These are phyloP conservation scores for Hydractinia symbiolongicarpus DNA, from an alignment of 30 jellyfish, hydroid and myxozoan species.

Conservation along the genomic window DNA sequence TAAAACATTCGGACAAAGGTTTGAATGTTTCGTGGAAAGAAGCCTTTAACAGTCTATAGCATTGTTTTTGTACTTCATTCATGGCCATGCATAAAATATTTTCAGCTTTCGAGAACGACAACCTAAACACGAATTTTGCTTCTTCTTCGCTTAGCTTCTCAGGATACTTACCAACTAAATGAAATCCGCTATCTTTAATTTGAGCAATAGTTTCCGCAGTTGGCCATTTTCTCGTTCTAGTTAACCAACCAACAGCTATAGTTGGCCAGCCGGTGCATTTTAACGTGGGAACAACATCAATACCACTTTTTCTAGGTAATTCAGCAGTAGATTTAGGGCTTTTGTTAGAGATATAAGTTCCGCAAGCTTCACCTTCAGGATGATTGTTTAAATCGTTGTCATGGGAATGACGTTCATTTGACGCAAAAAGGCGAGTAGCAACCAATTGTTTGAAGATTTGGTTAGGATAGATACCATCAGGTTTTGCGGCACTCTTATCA, in stretches of 20 bases:
- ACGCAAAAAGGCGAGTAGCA: neutral
- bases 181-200: neutral
- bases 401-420: neutral
- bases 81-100: neutral
- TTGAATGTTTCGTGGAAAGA: neutral
- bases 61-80: constrained; percentile 1
- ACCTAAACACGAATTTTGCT: neutral
- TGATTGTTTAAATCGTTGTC: neutral
- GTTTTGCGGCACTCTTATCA: no score
- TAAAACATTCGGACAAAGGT: neutral
- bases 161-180: neutral
- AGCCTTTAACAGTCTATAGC: neutral
- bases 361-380: neutral
- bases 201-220: neutral
- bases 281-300: constrained; percentile 5
- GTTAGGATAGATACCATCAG: no score
- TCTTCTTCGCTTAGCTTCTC: neutral
- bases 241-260: neutral
- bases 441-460: neutral
- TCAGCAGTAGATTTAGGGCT: neutral
- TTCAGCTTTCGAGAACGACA: constrained; percentile 1
- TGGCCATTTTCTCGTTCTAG: constrained; percentile 2
- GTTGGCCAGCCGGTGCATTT: constrained; percentile 6
- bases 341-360: neutral
- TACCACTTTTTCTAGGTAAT: neutral